A percentile compares a stretch with the other conserved stretches of the same genome.
Evolutionary conservation across 2,888 invertebrate species (phyloP).

Genomic region (Linnaemya tessellans): DNA sequence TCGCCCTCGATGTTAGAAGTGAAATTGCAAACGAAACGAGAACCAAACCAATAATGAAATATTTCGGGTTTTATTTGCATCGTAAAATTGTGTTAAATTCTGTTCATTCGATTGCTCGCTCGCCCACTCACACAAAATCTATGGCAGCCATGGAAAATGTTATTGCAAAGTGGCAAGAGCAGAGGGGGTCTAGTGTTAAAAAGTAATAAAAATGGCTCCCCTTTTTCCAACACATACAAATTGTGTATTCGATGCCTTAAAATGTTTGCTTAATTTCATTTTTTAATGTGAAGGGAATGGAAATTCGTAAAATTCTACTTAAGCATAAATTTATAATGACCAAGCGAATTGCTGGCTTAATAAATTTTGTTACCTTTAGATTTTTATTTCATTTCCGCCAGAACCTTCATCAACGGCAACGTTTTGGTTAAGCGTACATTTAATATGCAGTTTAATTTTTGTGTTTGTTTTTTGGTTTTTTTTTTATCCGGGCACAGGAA

Average conservation of each 20-base stretch:
- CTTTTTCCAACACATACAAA: not conserved
- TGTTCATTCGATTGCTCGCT: not conserved
- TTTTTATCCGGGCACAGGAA: not conserved
- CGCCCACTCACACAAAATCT: slow-evolving; percentile 21
- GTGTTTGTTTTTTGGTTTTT: too few relatives aligned
- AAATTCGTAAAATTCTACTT: slow-evolving; percentile 11
- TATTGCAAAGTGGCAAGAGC: not conserved
- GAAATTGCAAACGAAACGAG: slow-evolving; percentile 16
- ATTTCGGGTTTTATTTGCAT: slow-evolving; percentile 42
- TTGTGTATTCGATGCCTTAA: not conserved
- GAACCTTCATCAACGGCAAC: not conserved
- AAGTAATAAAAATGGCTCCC: not conserved
- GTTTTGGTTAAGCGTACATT: not conserved
- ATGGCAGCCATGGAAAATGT: slow-evolving; percentile 14
- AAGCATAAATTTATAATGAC: slow-evolving; percentile 48
- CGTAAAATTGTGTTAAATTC: slow-evolving; percentile 13
- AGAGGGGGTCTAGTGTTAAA: slow-evolving; percentile 5
- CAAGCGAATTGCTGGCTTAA: slow-evolving; percentile 16
- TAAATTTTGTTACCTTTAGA: slow-evolving; percentile 10
- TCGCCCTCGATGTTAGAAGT: slow-evolving; percentile 10
- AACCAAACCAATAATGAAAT: slow-evolving; percentile 53
- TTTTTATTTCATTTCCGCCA: not conserved
- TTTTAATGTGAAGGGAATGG: not conserved
- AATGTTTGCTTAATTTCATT: not conserved
- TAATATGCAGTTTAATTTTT: not conserved